phyloP scores from a whole-genome alignment of 2,888 invertebrate species.

The Apamea epomidion region DNA sequence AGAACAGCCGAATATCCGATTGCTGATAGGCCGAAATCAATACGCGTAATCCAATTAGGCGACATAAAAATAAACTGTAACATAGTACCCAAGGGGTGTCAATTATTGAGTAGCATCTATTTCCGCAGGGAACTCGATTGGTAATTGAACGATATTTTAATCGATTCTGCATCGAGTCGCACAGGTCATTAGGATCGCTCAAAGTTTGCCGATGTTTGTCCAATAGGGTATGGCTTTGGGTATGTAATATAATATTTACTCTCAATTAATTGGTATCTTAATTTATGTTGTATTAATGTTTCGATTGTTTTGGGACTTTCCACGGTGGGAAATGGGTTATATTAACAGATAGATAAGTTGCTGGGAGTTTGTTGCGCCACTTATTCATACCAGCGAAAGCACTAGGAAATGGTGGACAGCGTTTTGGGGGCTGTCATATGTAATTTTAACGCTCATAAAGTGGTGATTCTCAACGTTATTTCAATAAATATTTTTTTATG shows the following conservation, averaged over 20 bases:
- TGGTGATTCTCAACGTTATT: background rate
- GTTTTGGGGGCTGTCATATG: background rate
- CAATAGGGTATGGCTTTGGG: constrained; percentile 38
- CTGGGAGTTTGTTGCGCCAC: background rate
- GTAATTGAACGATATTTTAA: constrained; percentile 47
- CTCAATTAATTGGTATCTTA: constrained; percentile 40
- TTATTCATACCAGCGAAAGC: background rate
- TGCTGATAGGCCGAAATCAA: constrained; percentile 36
- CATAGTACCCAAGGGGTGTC: constrained; percentile 22
- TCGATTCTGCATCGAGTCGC: constrained; percentile 45
- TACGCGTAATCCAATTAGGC: constrained; percentile 44
- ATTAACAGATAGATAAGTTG: background rate
- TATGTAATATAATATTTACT: constrained; percentile 45
- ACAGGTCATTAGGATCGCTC: constrained; percentile 61
- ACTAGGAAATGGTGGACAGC: background rate
- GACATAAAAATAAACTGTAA: constrained; percentile 43
- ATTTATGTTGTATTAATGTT: constrained; percentile 15
- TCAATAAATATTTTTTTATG: background rate
- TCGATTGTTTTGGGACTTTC: constrained; percentile 8
- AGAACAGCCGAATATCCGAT: constrained; percentile 11
- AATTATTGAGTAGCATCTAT: constrained; percentile 56
- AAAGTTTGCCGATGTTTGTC: constrained; percentile 57
- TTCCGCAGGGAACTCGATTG: constrained; percentile 42
- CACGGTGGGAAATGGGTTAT: background rate
- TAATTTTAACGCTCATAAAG: background rate